Base-by-base conservation (phyloP, 1,140 invertebrate species). In the Sycobia sp. region DNA sequence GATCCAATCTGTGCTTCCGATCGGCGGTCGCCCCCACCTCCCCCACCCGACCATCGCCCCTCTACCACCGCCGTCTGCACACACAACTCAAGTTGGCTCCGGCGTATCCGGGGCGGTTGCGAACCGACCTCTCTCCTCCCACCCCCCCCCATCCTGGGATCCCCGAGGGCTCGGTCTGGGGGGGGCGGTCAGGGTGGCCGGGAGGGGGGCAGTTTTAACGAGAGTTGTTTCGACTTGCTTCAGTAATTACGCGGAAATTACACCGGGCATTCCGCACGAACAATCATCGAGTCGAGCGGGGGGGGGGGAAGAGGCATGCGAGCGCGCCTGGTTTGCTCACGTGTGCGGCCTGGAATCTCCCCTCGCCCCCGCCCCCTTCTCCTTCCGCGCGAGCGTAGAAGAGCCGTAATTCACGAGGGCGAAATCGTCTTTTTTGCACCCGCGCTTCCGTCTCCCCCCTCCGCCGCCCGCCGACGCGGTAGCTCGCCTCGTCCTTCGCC, bases 161-260 rank as follows among this genome's bases (percentile, higher is more conserved):
- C n/a, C n/a, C n/a, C n/a, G n/a, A n/a, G n/a, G n/a, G n/a, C n/a
- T n/a, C n/a, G n/a, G n/a, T n/a, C n/a, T n/a, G n/a, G n/a, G n/a
- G n/a, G n/a, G n/a, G n/a, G n/a, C n/a, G n/a, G n/a, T n/a, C n/a
- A n/a, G 53, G n/a, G 7, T 11, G 18, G 13, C n/a, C 44, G 27
- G n/a, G 32, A 10, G 46, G 43, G 44, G 58, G 62, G 69, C 71
- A 73, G 69, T 73, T 77, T 77, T 77, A 75, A 77, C 73, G 76
- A 77, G 74, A 76, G 70, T 76, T 76, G 75, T 78, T 79, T 75
- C 66, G 67, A 67, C 58, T 78, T 75, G 74, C 71, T 76, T 73
- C 67, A 69, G 78, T 75, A 77, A 80, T 79, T 79, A 76, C 73
- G 71, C 70, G 68, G 69, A 78, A 79, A 79, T 79, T 76, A 72